Conservation (phyloP, 1,140 invertebrate genomes). For the Magallana angulata region DNA sequence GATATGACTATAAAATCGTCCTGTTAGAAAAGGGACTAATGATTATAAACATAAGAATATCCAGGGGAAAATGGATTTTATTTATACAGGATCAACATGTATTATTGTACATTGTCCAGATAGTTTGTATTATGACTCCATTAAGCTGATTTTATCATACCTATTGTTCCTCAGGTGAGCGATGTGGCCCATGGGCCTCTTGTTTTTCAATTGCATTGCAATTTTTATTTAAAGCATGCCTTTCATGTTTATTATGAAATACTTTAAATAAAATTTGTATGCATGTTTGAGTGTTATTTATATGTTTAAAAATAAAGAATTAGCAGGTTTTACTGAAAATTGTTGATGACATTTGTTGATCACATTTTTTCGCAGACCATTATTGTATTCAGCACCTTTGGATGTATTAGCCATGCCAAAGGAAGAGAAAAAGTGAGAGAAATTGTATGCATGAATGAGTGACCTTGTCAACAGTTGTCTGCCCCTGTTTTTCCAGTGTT, state of each 20-base stretch:
- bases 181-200: no score
- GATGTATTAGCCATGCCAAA: conserved; percentile 18
- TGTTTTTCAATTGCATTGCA: neutral
- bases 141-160: no score
- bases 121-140: no score
- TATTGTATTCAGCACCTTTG: conserved; percentile 3
- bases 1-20: no score
- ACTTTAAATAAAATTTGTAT: neutral
- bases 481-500: neutral
- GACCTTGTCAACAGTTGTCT: neutral
- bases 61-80: no score
- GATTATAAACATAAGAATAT: no score
- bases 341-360: conserved; percentile 28
- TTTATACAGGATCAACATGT: no score
- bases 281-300: conserved; percentile 7
- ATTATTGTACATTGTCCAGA: no score
- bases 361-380: conserved; percentile 28
- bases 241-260: neutral
- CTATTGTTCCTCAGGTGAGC: no score
- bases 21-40: no score
- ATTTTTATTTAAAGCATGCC: neutral
- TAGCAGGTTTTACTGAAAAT: neutral
- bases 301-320: neutral
- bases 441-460: neutral
- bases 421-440: conserved; percentile 6